These are phyloP conservation scores for Drosophila gunungcola DNA, from an alignment of 1,140 invertebrate species.

Conservation along the genomic window DNA sequence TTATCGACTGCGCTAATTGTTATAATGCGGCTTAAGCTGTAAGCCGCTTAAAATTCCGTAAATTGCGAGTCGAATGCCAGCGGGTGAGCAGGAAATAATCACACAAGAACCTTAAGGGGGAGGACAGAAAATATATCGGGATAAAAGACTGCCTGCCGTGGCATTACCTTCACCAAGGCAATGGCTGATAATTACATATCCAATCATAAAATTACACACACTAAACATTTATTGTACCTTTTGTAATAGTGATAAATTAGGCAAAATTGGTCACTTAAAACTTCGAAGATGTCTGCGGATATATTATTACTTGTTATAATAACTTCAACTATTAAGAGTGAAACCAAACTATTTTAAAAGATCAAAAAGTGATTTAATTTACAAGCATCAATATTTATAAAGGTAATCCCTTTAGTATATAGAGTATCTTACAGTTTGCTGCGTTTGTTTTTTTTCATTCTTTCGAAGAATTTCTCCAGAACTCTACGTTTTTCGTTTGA, in stretches of 20 bases:
- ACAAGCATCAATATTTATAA: too few relatives aligned
- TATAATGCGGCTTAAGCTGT: conserved; percentile 70
- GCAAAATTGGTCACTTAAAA: too few relatives aligned
- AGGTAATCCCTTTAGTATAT: too few relatives aligned
- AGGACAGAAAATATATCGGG: background rate
- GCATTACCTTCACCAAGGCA: background rate
- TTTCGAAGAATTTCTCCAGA: conserved; percentile 17
- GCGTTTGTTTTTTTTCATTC: background rate
- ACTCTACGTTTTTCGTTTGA: background rate
- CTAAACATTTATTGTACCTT: too few relatives aligned
- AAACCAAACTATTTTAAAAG: too few relatives aligned
- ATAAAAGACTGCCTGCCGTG: conserved; percentile 14
- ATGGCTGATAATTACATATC: conserved; percentile 9
- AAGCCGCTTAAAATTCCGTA: conserved; percentile 65
- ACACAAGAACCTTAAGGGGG: background rate
- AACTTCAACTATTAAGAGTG: too few relatives aligned
- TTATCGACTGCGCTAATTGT: conserved; percentile 60
- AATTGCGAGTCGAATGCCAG: conserved; percentile 15
- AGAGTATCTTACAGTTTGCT: conserved; percentile 36
- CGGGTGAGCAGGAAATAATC: conserved; percentile 7
- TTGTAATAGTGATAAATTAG: too few relatives aligned
- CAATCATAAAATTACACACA: background rate
- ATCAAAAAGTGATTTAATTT: too few relatives aligned
- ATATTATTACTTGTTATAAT: too few relatives aligned
- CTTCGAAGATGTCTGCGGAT: too few relatives aligned